Evolutionary conservation across 2,113 vertebrate genomes (phyloP).

Genomic region (Egretta garzetta): DNA sequence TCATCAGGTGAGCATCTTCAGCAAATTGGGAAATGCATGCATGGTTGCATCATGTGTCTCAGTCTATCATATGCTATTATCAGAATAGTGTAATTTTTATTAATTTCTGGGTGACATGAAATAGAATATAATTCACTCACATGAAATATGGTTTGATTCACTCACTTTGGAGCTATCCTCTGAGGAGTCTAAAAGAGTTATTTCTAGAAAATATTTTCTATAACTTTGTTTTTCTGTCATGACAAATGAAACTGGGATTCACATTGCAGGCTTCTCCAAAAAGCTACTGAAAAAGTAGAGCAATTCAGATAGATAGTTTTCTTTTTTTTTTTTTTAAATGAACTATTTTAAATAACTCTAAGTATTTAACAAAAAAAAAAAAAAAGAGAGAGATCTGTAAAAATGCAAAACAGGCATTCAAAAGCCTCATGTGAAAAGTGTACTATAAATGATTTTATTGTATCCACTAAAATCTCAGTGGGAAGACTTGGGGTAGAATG

Average conservation of each 20-base stretch:
- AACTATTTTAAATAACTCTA: not conserved
- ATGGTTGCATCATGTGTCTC: not conserved
- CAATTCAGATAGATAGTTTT: not conserved
- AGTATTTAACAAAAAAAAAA: not conserved
- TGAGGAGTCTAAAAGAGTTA: not conserved
- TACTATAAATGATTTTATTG: not conserved
- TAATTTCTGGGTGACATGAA: not conserved
- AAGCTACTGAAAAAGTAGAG: not conserved
- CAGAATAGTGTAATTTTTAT: not conserved
- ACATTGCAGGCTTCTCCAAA: not conserved
- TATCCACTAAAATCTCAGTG: not conserved
- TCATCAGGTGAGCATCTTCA: constrained; percentile 73
- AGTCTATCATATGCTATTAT: not conserved
- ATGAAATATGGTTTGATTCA: not conserved
- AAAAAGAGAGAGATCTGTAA: not conserved
- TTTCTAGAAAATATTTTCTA: not conserved
- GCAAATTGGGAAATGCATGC: not conserved
- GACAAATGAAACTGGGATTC: not conserved
- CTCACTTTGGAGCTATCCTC: not conserved
- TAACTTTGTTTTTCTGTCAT: not conserved
- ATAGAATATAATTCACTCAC: not conserved
- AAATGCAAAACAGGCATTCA: not conserved
- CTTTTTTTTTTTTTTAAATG: not conserved
- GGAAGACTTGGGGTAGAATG: not conserved
- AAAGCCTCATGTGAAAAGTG: not conserved